A percentile compares a stretch with the other conserved stretches of the same genome.
These are phyloP conservation scores for Pseudorasbora parva DNA, from an alignment of 2,113 vertebrate genomes.

Conservation along the genomic window DNA sequence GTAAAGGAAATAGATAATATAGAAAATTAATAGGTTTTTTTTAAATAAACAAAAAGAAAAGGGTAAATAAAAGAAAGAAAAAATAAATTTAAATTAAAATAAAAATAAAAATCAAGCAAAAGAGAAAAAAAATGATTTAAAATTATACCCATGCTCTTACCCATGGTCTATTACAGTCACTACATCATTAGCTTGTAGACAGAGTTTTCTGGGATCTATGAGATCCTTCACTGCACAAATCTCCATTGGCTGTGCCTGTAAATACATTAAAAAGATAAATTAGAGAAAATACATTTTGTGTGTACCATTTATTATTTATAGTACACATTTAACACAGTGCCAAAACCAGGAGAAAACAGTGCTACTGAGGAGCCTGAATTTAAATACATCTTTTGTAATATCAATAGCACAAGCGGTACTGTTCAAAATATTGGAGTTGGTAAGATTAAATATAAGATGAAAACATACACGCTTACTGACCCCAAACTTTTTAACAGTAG, in stretches of 20 bases:
- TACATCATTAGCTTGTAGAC: constrained; percentile 74
- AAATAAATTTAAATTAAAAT: background rate
- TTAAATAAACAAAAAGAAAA: background rate
- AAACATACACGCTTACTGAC: too few relatives aligned
- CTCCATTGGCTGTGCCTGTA: constrained; percentile 81
- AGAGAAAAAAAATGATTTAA: too few relatives aligned
- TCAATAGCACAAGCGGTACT: too few relatives aligned
- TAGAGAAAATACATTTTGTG: background rate
- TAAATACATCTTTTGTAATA: too few relatives aligned
- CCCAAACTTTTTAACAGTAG: background rate
- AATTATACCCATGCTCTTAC: too few relatives aligned
- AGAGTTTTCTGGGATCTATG: constrained; percentile 78
- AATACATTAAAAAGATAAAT: background rate
- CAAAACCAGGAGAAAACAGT: background rate
- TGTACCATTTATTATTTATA: background rate
- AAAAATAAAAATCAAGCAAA: too few relatives aligned
- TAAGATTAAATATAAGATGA: too few relatives aligned
- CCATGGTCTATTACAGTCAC: constrained; percentile 84
- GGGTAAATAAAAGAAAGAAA: background rate
- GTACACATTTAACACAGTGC: background rate
- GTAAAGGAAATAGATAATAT: background rate
- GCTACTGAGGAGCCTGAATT: background rate
- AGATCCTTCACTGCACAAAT: constrained; percentile 76
- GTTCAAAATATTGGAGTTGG: too few relatives aligned
- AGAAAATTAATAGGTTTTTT: too few relatives aligned